These are phyloP conservation scores for Aporophyla nigra DNA, from an alignment of 2,888 invertebrate genomes.

Conservation along the genomic window DNA sequence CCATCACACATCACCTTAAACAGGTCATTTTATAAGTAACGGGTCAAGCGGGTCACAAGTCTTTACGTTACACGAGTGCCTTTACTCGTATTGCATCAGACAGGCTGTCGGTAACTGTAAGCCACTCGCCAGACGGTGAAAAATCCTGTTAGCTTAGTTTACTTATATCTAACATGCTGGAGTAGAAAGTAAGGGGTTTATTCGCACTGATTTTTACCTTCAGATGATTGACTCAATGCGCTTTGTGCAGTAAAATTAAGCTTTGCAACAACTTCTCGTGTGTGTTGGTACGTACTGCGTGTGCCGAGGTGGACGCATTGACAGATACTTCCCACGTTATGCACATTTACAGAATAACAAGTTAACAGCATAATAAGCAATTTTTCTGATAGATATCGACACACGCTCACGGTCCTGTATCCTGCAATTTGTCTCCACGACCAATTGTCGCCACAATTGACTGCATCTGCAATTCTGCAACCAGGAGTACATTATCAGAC, in stretches of 20 bases:
- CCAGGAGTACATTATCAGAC: not conserved
- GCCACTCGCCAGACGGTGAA: not conserved
- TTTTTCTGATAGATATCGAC: constrained; percentile 7
- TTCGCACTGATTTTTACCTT: not conserved
- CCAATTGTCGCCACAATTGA: constrained; percentile 46
- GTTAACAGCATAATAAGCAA: not conserved
- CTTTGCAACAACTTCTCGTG: not conserved
- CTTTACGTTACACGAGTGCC: not conserved
- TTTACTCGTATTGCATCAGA: not conserved
- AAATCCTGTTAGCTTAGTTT: constrained; percentile 1
- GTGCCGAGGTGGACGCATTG: not conserved
- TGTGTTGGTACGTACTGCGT: not conserved
- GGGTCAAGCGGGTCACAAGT: not conserved
- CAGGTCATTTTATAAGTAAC: not conserved
- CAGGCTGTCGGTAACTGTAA: not conserved
- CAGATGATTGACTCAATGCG: not conserved
- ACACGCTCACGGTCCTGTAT: constrained; percentile 7
- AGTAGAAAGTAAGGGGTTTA: not conserved
- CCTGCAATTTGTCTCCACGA: constrained; percentile 45
- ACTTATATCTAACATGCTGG: not conserved
- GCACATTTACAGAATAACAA: constrained; percentile 3
- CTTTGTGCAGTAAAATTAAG: not conserved
- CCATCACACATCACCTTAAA: not conserved
- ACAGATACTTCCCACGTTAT: not conserved
- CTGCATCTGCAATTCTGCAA: constrained; percentile 17